These are phyloP conservation scores for Listronotus bonariensis DNA, from an alignment of 1,140 invertebrate species.

Conservation along the genomic window DNA sequence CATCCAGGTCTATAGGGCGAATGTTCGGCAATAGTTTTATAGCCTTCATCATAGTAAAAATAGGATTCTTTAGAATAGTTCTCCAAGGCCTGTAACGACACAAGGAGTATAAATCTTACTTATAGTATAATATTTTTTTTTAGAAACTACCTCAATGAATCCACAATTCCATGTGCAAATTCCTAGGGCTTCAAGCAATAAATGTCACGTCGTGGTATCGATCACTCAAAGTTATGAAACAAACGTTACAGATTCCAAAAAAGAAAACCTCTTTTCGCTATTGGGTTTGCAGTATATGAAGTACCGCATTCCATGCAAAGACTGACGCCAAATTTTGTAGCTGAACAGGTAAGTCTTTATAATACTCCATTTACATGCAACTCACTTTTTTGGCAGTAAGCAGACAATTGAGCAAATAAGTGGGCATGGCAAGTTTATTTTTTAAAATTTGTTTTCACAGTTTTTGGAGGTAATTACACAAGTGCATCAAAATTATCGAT, in stretches of 20 bases:
- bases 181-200: constrained; percentile 63
- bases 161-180: constrained; percentile 76
- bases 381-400: too few relatives aligned
- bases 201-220: constrained; percentile 75
- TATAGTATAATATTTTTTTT: constrained; percentile 33
- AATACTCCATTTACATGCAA: too few relatives aligned
- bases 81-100: not conserved
- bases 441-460: too few relatives aligned
- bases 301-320: constrained; percentile 66
- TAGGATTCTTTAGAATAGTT: not conserved
- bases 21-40: too few relatives aligned
- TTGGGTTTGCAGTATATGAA: constrained; percentile 75
- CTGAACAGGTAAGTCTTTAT: constrained; percentile 60
- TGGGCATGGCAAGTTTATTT: too few relatives aligned
- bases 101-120: not conserved
- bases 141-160: constrained; percentile 72
- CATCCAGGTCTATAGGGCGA: too few relatives aligned
- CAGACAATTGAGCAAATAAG: too few relatives aligned
- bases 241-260: constrained; percentile 54
- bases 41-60: too few relatives aligned
- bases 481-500: too few relatives aligned
- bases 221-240: constrained; percentile 73
- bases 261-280: constrained; percentile 61
- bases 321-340: constrained; percentile 65
- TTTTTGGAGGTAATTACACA: too few relatives aligned